Conservation (phyloP, 2,888 invertebrate species). For the Carcina quercana region DNA sequence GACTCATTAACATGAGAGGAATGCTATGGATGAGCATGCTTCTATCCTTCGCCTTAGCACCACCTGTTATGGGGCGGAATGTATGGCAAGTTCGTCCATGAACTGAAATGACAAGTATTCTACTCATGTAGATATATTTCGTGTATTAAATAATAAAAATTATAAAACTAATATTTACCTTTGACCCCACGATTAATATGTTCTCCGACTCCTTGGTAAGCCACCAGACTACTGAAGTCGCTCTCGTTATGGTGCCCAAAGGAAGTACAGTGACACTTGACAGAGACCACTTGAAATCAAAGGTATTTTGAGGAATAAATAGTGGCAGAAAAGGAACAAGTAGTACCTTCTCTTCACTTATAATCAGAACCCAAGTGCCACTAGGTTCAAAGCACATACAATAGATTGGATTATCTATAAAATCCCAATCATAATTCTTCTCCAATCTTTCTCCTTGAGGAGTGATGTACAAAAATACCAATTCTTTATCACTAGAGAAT, state of each 20-base stretch:
- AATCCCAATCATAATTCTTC: conserved; percentile 63
- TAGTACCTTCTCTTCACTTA: conserved; percentile 68
- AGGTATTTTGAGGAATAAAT: conserved; percentile 55
- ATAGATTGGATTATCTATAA: conserved; percentile 70
- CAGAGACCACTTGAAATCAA: conserved; percentile 65
- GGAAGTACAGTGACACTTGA: conserved; percentile 64
- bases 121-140: no score
- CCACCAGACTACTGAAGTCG: conserved; percentile 84
- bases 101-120: no score
- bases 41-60: no score
- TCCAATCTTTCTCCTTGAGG: conserved; percentile 50
- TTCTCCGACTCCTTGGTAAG: conserved; percentile 82
- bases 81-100: no score
- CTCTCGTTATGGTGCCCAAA: conserved; percentile 52
- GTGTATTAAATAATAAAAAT: not conserved
- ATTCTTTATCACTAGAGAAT: conserved; percentile 55
- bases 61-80: no score
- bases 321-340: conserved; percentile 66
- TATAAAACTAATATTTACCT: conserved; percentile 41
- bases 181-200: conserved; percentile 81
- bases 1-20: no score
- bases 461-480: conserved; percentile 55
- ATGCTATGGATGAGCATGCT: no score
- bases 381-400: conserved; percentile 89
- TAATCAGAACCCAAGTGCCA: conserved; percentile 83